Evolutionary conservation across 2,888 invertebrate genomes (phyloP).

Genomic region (Agriopis marginaria): DNA sequence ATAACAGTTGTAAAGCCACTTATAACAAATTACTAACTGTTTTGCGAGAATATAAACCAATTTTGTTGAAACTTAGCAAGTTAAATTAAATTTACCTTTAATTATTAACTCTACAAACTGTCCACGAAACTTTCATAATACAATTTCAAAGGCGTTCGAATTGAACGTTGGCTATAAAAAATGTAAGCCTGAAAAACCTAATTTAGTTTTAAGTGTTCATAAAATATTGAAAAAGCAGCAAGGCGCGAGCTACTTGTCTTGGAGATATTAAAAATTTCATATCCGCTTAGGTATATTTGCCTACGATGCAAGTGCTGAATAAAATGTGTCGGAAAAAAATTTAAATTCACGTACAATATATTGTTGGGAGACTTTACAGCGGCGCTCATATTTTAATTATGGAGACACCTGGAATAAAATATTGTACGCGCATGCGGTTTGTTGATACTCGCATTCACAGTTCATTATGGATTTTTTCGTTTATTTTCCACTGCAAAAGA

Average conservation of each 20-base stretch:
- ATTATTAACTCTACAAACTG: slow-evolving; percentile 44
- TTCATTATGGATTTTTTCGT: slow-evolving; percentile 56
- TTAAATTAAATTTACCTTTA: slow-evolving; percentile 42
- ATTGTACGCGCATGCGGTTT: slow-evolving; percentile 7
- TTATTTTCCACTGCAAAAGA: slow-evolving; percentile 52
- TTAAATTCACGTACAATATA: slow-evolving; percentile 39
- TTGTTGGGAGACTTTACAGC: slow-evolving; percentile 27
- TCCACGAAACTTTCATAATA: slow-evolving; percentile 39
- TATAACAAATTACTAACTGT: slow-evolving; percentile 36
- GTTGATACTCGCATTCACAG: slow-evolving; percentile 35
- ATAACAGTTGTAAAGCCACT: slow-evolving; percentile 26
- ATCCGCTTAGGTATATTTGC: slow-evolving; percentile 56
- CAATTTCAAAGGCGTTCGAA: slow-evolving; percentile 37
- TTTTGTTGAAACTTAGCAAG: slow-evolving; percentile 30
- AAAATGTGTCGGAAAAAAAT: slow-evolving; percentile 47
- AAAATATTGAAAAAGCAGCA: slow-evolving; percentile 75
- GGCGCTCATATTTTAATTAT: slow-evolving; percentile 50
- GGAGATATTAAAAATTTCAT: slow-evolving; percentile 75
- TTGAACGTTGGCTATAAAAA: slow-evolving; percentile 41
- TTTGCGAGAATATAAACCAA: slow-evolving; percentile 42
- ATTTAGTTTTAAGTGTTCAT: slow-evolving; percentile 75
- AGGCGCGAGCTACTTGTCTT: slow-evolving; percentile 66
- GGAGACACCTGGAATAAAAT: slow-evolving; percentile 40
- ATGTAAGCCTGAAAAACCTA: slow-evolving; percentile 61
- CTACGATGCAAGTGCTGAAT: slow-evolving; percentile 51